A percentile compares a stretch with the other conserved stretches of the same genome.
Evolutionary conservation across 2,113 vertebrate genomes (phyloP).

Genomic region (Poecile atricapillus): DNA sequence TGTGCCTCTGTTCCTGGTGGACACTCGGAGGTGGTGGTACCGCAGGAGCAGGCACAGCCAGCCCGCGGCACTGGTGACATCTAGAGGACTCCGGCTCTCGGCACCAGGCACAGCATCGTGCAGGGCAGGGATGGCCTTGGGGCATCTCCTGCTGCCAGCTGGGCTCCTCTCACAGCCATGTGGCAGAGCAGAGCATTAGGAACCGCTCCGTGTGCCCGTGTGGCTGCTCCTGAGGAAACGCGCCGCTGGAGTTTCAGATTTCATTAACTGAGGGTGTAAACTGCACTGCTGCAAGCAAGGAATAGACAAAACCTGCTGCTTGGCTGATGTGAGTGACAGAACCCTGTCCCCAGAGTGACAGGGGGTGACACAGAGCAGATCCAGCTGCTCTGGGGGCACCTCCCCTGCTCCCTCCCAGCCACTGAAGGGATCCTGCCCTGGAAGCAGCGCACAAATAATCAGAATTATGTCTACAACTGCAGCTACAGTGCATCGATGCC

Average conservation of each 20-base stretch:
- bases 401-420: background rate
- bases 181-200: background rate
- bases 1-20: background rate
- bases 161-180: background rate
- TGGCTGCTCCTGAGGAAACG: background rate
- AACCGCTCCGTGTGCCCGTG: rapidly evolving
- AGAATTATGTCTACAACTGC: background rate
- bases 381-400: background rate
- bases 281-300: rapidly evolving
- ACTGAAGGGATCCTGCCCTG: background rate
- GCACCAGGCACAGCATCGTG: background rate
- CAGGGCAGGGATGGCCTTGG: rapidly evolving
- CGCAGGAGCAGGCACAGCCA: background rate
- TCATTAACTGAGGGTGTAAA: background rate
- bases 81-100: constrained; percentile 26
- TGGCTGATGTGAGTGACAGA: background rate
- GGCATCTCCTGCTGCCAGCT: background rate
- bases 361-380: background rate
- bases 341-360: background rate
- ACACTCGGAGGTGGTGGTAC: rapidly evolving
- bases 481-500: background rate
- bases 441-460: background rate
- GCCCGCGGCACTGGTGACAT: constrained; percentile 36
- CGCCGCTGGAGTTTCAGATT: rapidly evolving
- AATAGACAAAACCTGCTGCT: background rate